These are phyloP conservation scores for Drosophila atroscutellata DNA, from an alignment of 2,888 invertebrate genomes.

Conservation along the genomic window DNA sequence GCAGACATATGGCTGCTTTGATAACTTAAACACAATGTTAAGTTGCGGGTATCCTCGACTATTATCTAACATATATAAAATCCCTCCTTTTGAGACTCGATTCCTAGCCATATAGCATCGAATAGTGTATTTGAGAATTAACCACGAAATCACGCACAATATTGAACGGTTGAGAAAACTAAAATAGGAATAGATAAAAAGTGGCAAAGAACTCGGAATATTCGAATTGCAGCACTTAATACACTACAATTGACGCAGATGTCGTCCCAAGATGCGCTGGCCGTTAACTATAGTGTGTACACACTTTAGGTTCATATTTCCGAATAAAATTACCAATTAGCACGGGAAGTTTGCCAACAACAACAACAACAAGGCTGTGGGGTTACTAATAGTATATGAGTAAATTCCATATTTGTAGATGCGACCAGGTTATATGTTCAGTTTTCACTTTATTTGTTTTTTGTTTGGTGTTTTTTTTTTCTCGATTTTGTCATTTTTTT, in stretches of 20 bases:
- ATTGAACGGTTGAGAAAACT: neutral
- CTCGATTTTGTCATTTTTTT: neutral
- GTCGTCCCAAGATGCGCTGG: neutral
- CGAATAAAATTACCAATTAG: conserved; percentile 55
- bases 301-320: conserved; percentile 25
- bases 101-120: neutral
- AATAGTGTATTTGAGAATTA: no score
- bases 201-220: neutral
- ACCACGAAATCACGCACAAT: neutral
- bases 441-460: conserved; percentile 32
- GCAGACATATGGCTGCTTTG: neutral
- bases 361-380: neutral
- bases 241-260: neutral
- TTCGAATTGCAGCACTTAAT: neutral
- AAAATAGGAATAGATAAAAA: neutral
- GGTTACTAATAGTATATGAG: neutral
- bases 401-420: conserved; percentile 18
- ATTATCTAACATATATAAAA: neutral
- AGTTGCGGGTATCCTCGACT: neutral
- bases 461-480: conserved; percentile 1
- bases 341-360: conserved; percentile 63
- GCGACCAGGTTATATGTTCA: conserved; percentile 24
- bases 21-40: neutral
- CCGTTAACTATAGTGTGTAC: neutral
- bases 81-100: neutral